These are phyloP conservation scores for Thamnaconus septentrionalis DNA, from an alignment of 2,113 vertebrate species.

Conservation along the genomic window DNA sequence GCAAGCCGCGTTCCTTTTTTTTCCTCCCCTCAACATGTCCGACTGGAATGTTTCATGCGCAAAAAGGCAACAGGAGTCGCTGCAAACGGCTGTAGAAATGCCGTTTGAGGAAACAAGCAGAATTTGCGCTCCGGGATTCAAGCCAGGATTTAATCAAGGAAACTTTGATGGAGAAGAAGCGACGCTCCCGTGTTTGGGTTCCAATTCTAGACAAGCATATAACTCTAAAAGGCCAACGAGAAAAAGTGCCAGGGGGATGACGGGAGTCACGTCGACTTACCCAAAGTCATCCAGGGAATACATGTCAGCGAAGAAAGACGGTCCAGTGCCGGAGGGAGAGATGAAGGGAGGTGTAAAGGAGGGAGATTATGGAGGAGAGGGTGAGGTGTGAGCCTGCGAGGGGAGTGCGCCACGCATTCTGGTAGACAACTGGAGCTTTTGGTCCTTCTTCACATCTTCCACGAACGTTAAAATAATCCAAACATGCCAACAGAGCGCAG, in stretches of 20 bases:
- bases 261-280: constrained; percentile 52
- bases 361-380: constrained; percentile 60
- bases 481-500: constrained; percentile 39
- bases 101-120: too few species aligned
- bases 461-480: constrained; percentile 19
- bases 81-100: too few species aligned
- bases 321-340: constrained; percentile 25
- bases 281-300: constrained; percentile 73
- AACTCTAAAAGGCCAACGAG: constrained; percentile 2
- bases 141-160: constrained; percentile 44
- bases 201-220: not conserved
- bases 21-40: too few species aligned
- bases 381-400: constrained; percentile 50
- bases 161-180: constrained; percentile 19
- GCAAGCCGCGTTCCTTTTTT: too few species aligned
- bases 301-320: constrained; percentile 50
- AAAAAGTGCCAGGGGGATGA: constrained; percentile 8
- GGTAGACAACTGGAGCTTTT: constrained; percentile 16
- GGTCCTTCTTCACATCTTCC: constrained; percentile 53
- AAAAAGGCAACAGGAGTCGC: too few species aligned
- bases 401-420: constrained; percentile 45
- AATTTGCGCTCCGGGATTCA: constrained; percentile 34
- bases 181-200: constrained; percentile 2
- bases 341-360: constrained; percentile 50
- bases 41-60: too few species aligned